A percentile compares a stretch with the other conserved stretches of the same genome.
Conservation (phyloP, 2,113 vertebrate genomes). For the Tonatia bakeri region DNA sequence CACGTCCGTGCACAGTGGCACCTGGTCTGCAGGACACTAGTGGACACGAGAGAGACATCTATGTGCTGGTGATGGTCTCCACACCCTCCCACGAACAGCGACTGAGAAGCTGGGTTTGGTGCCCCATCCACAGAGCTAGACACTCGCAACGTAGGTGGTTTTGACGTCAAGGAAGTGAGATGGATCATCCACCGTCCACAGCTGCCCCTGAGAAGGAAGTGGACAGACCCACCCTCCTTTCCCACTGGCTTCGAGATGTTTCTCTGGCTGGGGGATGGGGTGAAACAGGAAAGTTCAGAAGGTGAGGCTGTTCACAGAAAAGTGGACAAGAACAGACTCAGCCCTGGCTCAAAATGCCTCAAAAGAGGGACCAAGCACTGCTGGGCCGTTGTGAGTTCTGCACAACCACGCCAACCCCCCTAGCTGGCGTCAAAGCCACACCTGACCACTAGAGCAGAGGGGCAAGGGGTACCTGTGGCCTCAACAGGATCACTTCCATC, state of each 20-base stretch:
- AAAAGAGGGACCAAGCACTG: rapidly evolving
- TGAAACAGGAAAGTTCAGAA: background rate
- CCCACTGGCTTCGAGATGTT: background rate
- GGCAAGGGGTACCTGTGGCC: background rate
- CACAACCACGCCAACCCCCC: no score
- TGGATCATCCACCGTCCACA: background rate
- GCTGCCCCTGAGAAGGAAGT: background rate
- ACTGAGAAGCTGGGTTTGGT: background rate
- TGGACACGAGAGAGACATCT: background rate
- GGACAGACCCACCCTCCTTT: background rate
- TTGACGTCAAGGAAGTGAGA: background rate
- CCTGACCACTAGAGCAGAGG: background rate
- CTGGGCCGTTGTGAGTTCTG: background rate
- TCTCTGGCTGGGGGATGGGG: background rate
- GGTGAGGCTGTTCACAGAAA: background rate
- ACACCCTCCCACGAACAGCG: background rate
- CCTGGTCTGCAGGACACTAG: background rate
- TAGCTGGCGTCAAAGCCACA: no score
- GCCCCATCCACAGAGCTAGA: no score
- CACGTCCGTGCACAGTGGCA: background rate
- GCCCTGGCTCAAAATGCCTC: background rate
- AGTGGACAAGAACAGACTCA: background rate
- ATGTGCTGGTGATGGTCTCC: background rate
- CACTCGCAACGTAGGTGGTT: background rate
- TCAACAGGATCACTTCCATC: background rate